These are phyloP conservation scores for Ptyas mucosa DNA, from an alignment of 2,113 vertebrate genomes.

Conservation along the genomic window DNA sequence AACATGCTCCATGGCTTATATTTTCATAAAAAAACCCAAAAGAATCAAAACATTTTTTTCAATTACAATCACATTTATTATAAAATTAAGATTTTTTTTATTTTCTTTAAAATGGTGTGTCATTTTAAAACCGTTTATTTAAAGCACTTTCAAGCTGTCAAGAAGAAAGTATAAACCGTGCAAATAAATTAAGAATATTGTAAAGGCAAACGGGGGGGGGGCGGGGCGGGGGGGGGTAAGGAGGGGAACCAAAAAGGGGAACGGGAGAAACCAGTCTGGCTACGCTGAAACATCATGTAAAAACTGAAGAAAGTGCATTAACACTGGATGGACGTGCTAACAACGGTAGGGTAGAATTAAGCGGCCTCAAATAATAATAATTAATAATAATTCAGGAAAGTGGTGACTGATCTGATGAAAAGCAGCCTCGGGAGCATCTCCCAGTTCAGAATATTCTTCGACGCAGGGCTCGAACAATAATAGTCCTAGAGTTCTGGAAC, in stretches of 20 bases:
- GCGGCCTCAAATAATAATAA: conserved; percentile 59
- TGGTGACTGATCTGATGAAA: conserved; percentile 53
- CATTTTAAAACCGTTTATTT: conserved; percentile 71
- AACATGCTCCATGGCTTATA: conserved; percentile 74
- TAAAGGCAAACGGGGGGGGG: conserved; percentile 65
- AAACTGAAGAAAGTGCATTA: conserved; percentile 79
- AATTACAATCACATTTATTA: conserved; percentile 80
- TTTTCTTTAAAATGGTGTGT: conserved; percentile 67
- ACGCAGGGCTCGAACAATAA: neutral
- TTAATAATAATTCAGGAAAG: conserved; percentile 30
- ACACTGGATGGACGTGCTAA: conserved; percentile 76
- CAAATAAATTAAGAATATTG: conserved; percentile 91
- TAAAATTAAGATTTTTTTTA: conserved; percentile 79
- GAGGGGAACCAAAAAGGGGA: conserved; percentile 60
- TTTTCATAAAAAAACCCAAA: conserved; percentile 44
- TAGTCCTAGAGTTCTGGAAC: conserved; percentile 49
- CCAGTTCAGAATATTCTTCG: conserved; percentile 33
- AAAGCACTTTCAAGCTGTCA: conserved; percentile 77
- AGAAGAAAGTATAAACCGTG: conserved; percentile 80
- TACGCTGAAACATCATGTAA: conserved; percentile 72
- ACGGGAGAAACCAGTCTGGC: conserved; percentile 70
- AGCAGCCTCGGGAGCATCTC: conserved; percentile 13
- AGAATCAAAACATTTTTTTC: conserved; percentile 79
- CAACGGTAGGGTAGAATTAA: conserved; percentile 66
- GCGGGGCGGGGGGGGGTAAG: conserved; percentile 56